Percentiles rank a stretch among this genome's conserved stretches.
These are phyloP conservation scores for Drosophila dives DNA, from an alignment of 2,888 invertebrate species.

Conservation along the genomic window DNA sequence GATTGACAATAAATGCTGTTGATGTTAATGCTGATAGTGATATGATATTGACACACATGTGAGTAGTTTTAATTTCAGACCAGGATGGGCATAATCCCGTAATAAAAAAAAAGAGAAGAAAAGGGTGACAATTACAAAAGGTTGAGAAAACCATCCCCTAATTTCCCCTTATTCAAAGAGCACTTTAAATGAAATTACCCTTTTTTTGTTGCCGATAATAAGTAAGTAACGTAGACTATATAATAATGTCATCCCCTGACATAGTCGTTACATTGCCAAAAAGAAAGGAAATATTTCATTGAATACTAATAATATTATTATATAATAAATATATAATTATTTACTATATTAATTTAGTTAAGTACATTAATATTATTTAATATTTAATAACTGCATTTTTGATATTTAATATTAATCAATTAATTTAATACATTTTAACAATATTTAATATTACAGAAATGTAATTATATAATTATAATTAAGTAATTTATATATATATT, in stretches of 20 bases:
- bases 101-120: slow-evolving; percentile 10
- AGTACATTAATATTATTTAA: background rate
- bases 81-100: slow-evolving; percentile 19
- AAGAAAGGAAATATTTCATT: background rate
- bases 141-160: slow-evolving; percentile 37
- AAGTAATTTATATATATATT: too few relatives aligned
- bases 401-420: background rate
- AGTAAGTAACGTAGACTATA: background rate
- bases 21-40: background rate
- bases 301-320: background rate
- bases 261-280: background rate
- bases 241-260: slow-evolving; percentile 22
- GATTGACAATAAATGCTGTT: slow-evolving; percentile 2
- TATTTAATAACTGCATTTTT: background rate
- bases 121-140: slow-evolving; percentile 30
- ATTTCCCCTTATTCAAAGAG: slow-evolving; percentile 8
- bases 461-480: too few relatives aligned
- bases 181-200: slow-evolving; percentile 33
- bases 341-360: too few relatives aligned
- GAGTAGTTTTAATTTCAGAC: slow-evolving; percentile 24
- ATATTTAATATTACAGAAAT: too few relatives aligned
- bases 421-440: too few relatives aligned
- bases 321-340: background rate
- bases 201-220: slow-evolving; percentile 19
- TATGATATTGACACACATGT: slow-evolving; percentile 1